A percentile compares a stretch with the other conserved stretches of the same genome.
These are phyloP conservation scores for Melanotaenia nigrans DNA, from an alignment of 2,797 vertebrate species.

Conservation along the genomic window DNA sequence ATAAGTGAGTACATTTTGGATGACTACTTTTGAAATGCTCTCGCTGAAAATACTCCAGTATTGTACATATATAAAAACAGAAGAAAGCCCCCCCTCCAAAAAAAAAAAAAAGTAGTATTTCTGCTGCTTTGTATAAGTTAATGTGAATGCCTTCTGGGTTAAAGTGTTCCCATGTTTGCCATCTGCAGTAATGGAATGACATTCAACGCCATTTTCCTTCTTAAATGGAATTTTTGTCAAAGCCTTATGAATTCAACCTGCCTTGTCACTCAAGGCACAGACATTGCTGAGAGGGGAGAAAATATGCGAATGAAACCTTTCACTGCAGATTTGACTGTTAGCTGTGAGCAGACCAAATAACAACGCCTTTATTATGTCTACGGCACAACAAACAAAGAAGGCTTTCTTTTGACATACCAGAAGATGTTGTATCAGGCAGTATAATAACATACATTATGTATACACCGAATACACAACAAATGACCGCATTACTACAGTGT, in stretches of 20 bases:
- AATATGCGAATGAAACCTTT: conserved; percentile 78
- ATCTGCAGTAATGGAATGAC: conserved; percentile 76
- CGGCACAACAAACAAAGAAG: conserved; percentile 70
- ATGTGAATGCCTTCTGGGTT: conserved; percentile 76
- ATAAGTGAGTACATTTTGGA: conserved; percentile 74
- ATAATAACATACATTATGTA: conserved; percentile 71
- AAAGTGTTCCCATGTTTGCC: conserved; percentile 72
- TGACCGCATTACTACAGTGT: conserved; percentile 50
- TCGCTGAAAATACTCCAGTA: conserved; percentile 44
- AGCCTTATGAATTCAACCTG: conserved; percentile 77
- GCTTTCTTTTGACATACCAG: conserved; percentile 74
- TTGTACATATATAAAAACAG: conserved; percentile 44
- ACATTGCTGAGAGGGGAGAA: conserved; percentile 70
- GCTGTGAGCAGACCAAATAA: conserved; percentile 72
- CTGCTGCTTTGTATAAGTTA: conserved; percentile 69
- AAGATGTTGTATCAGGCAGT: conserved; percentile 65
- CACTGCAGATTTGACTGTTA: conserved; percentile 67
- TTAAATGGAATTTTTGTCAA: conserved; percentile 79
- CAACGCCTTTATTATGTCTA: conserved; percentile 72
- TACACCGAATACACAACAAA: conserved; percentile 54
- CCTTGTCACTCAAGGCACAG: conserved; percentile 73
- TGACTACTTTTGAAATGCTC: conserved; percentile 54
- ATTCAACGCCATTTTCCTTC: conserved; percentile 76
- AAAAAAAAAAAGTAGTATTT: conserved; percentile 22
- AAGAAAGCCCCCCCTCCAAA: conserved; percentile 11